Base-by-base conservation (phyloP, 1,140 invertebrate species). In the Helicoverpa zea region DNA sequence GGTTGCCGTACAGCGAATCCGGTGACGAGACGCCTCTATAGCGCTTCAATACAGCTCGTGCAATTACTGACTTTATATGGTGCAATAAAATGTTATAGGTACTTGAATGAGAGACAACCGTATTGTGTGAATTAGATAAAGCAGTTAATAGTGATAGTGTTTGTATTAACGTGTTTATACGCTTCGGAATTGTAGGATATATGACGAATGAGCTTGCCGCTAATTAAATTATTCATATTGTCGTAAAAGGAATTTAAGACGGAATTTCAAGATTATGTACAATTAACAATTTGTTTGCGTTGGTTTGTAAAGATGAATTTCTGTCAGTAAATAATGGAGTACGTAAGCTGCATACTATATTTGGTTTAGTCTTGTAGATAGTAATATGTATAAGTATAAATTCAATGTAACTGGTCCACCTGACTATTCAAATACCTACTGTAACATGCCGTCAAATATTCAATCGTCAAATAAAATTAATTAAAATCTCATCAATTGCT, bases 21-120 rank as follows among this genome's bases (percentile, higher is more conserved):
- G 91, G 92, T 9, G 89, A 94, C 47, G 94, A 95, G 84, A 95
- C 94, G 56, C 91, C 91, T 61, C 92, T 95, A 89, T 95, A 95
- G 88, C 92, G 88, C 82, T 86, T 74, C 70, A 83, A 66, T 87
- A 78, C 49, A 66, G 54, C 52, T 4, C 14, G 84, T 85, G 73
- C 80, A 86, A 83, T 87, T 86, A 89, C 70, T 79, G 80, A 87
- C 84, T 89, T 88, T 88, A 88, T 85, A 90, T 90, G 88, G 90
- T 94, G 91, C 91, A 91, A 90, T 91, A 91, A 91, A 88, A 84
- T 89, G 68, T 90, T 90, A 85, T 84, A 85, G 75, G 56, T 86
- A 79, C 75, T 84, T 79, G 56, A 84, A 77, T 43, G 61, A 43
- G 74, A 54, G 49, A 64, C 75, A 56, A 54, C 59, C 47, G 49